Percentiles rank a stretch among this genome's conserved stretches.
phyloP scores from a whole-genome alignment of 2,797 vertebrate species.

The Gadopsis bispinosus region DNA sequence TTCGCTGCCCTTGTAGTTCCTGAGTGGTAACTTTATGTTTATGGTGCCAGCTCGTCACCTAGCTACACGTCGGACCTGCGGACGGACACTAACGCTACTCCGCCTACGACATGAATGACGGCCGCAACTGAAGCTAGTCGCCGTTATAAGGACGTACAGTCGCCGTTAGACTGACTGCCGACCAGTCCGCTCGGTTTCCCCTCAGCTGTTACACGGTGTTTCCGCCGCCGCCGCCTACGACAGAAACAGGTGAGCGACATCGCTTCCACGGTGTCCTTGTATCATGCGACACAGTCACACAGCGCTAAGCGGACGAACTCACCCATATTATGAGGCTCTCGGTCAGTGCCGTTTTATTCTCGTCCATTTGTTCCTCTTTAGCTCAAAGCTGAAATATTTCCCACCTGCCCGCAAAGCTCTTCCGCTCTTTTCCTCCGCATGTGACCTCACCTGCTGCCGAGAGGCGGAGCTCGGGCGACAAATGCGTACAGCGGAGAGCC shows the following conservation, averaged over 20 bases:
- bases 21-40: conserved; percentile 18
- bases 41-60: not conserved
- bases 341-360: conserved; percentile 82
- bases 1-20: conserved; percentile 14
- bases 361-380: conserved; percentile 76
- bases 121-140: not conserved
- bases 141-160: not conserved
- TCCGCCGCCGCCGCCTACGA: conserved; percentile 46
- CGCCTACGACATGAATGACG: not conserved
- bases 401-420: conserved; percentile 85
- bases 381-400: conserved; percentile 59
- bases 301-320: conserved; percentile 73
- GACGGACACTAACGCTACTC: not conserved
- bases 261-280: not conserved
- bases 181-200: not conserved
- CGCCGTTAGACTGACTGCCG: no score
- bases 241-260: conserved; percentile 70
- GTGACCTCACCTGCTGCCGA: conserved; percentile 85
- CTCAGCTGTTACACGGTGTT: not conserved
- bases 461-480: conserved; percentile 61
- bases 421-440: conserved; percentile 77
- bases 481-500: conserved; percentile 27
- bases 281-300: not conserved
- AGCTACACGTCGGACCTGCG: not conserved
- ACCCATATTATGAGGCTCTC: conserved; percentile 97